A percentile compares a stretch with the other conserved stretches of the same genome.
Evolutionary conservation across 2,113 vertebrate species (phyloP).

Genomic region (Rhinoptilus africanus): DNA sequence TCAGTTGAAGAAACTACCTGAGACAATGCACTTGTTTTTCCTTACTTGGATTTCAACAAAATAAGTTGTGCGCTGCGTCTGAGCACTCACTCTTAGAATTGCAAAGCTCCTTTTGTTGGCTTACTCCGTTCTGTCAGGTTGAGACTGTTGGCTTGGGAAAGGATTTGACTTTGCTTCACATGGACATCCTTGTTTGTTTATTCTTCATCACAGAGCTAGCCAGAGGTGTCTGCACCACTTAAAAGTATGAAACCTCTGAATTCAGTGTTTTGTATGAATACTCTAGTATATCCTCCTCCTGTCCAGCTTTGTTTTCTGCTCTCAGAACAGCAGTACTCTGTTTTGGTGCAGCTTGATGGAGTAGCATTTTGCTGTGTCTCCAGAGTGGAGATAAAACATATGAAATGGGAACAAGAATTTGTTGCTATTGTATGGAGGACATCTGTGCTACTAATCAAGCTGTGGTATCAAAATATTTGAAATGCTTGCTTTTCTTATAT

Average conservation of each 20-base stretch:
- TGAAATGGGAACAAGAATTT: constrained; percentile 21
- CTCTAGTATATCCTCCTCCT: neutral
- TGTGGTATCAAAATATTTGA: neutral
- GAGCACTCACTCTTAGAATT: neutral
- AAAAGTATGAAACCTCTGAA: neutral
- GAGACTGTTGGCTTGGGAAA: neutral
- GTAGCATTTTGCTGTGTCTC: neutral
- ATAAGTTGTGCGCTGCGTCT: neutral
- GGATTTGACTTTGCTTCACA: neutral
- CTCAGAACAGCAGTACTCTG: neutral
- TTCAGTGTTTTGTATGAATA: neutral
- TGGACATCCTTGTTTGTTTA: neutral
- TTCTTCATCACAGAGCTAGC: neutral
- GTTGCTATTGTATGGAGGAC: neutral
- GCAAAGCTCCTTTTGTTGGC: neutral
- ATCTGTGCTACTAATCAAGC: constrained; percentile 6
- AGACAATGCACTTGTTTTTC: neutral
- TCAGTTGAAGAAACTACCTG: neutral
- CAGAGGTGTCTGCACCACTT: neutral
- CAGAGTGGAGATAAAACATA: neutral
- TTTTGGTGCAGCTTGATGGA: neutral
- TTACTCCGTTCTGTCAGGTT: neutral
- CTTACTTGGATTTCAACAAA: neutral
- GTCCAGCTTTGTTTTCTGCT: neutral
- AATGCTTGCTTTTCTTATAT: neutral